Evolutionary conservation across 2,113 vertebrate genomes (phyloP).

Genomic region (Sinosuthora webbiana): DNA sequence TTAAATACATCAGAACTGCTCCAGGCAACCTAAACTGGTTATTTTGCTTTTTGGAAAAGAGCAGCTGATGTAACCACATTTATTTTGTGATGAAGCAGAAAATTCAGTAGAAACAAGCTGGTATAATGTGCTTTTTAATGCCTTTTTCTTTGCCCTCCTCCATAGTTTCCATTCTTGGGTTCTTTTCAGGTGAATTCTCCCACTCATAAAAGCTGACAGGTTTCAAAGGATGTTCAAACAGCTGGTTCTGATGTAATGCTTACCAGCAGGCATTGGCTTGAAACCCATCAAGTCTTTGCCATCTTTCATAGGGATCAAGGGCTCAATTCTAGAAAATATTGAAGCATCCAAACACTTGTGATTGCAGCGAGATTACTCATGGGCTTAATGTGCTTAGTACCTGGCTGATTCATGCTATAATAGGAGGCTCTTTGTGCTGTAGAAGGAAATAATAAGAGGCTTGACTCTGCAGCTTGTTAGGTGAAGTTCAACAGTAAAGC

Average conservation of each 20-base stretch:
- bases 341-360: neutral
- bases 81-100: neutral
- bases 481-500: neutral
- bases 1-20: neutral
- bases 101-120: neutral
- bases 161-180: neutral
- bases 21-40: neutral
- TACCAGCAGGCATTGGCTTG: neutral
- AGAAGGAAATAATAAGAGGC: neutral
- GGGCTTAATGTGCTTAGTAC: constrained; percentile 5
- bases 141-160: neutral
- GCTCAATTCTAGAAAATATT: neutral
- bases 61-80: neutral
- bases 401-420: constrained; percentile 18
- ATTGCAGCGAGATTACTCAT: constrained; percentile 13
- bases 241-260: neutral
- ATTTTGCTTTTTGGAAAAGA: neutral
- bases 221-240: neutral
- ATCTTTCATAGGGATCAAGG: neutral
- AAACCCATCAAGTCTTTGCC: neutral
- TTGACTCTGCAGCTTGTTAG: neutral
- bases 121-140: neutral
- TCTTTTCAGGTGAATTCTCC: constrained; percentile 4
- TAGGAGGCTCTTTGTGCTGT: neutral
- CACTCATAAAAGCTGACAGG: neutral